Evolutionary conservation across 2,888 invertebrate genomes (phyloP), one percentile per base, ranked within the genome.

Genomic region (Uropetala carovei): DNA sequence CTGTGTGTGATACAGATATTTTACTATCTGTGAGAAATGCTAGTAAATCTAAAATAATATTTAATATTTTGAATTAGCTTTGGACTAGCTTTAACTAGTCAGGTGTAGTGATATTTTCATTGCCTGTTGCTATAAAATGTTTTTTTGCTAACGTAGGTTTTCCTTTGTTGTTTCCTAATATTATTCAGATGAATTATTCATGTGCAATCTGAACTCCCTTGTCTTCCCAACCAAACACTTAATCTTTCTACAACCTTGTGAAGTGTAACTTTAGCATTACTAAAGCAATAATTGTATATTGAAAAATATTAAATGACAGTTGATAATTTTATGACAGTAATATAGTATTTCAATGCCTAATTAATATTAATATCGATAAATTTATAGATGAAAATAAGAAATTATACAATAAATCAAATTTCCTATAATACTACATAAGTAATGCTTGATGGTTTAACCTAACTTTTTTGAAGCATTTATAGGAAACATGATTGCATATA

Each of bases 231-330:
- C 64, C 64, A 75, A 3, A 75, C 27, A 89, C 43, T 89, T 89
- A 64, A 89, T 59, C 64, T n/a, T 30, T 18, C 89, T 89, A 89
- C 9, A 89, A 64, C 18, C 30, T n/a, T 89, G 56, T 89, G 64
- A 43, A 68, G 64, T 64, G 64, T 89, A 64, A 89, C 89, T 89
- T 89, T 89, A 89, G 89, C 10, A 89, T 68, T 30, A 68, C 60
- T 64, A 89, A 89, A 89, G 89, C 89, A 89, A 89, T 89, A 89
- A 89, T 89, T 89, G 89, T 89, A 89, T 64, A 43, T 89, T 89
- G 64, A 83, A 89, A 86, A 68, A 64, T 89, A 89, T 43, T 89
- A 60, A 89, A 43, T 43, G 64, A 89, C 83, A 89, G 64, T 89
- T 64, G 59, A 89, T 89, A 64, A 89, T 89, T 89, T 89, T 89